A percentile compares a stretch with the other conserved stretches of the same genome.
phyloP scores from a whole-genome alignment of 2,797 vertebrate species.

The Sebastes flavidus region DNA sequence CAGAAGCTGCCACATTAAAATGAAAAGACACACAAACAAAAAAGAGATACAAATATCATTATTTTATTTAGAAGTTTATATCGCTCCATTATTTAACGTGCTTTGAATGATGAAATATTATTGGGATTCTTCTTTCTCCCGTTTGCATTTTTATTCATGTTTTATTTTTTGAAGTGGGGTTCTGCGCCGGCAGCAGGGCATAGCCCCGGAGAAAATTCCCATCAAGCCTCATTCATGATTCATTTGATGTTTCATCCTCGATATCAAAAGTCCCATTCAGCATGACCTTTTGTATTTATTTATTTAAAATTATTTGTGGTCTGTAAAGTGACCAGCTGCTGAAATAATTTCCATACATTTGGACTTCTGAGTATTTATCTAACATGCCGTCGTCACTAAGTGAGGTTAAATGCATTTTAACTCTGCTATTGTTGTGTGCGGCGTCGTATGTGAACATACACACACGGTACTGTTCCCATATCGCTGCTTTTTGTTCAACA shows the following conservation, averaged over 20 bases:
- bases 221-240: constrained; percentile 41
- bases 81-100: not conserved
- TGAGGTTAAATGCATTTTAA: constrained; percentile 6
- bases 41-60: not conserved
- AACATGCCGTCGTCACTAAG: not conserved
- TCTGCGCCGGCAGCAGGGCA: not conserved
- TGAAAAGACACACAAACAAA: not conserved
- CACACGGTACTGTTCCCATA: not conserved
- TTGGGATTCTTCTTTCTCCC: not conserved
- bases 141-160: not conserved
- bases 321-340: not conserved
- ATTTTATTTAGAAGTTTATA: not conserved
- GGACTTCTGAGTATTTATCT: not conserved
- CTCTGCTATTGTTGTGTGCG: not conserved
- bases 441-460: not conserved
- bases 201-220: not conserved
- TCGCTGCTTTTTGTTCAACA: constrained; percentile 3
- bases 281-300: constrained; percentile 24
- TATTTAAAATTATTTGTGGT: not conserved
- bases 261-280: not conserved
- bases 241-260: not conserved
- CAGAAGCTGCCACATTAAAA: constrained; percentile 3
- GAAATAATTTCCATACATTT: not conserved
- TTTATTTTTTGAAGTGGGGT: not conserved
- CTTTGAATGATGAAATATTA: not conserved